phyloP scores from a whole-genome alignment of 2,797 vertebrate species.

The Perodicticus potto region DNA sequence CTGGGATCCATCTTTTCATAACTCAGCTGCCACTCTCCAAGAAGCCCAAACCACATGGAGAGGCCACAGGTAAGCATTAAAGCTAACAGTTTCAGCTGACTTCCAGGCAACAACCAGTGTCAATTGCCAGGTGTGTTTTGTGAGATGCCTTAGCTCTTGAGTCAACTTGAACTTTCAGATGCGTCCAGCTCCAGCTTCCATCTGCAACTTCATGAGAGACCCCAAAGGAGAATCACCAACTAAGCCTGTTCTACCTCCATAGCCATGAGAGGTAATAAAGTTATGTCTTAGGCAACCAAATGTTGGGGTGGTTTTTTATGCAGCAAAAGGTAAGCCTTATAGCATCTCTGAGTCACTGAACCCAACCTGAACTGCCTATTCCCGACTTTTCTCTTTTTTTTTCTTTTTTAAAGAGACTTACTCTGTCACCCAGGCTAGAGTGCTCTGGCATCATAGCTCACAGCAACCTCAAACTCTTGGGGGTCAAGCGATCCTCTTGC shows the following conservation, averaged over 20 bases:
- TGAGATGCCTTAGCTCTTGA: background rate
- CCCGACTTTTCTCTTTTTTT: background rate
- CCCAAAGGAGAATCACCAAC: background rate
- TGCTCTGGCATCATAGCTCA: no score
- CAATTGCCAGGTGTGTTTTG: background rate
- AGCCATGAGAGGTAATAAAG: background rate
- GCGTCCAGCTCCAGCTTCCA: background rate
- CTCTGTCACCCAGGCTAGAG: no score
- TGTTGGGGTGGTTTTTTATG: background rate
- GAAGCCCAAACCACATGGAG: background rate
- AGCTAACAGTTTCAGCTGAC: background rate
- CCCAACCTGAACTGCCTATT: background rate
- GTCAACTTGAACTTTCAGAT: background rate
- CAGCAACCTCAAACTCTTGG: no score
- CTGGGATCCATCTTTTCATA: background rate
- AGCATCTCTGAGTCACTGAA: background rate
- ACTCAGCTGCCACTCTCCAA: background rate
- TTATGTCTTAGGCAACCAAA: background rate
- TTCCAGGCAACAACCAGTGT: background rate
- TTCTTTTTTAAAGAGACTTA: no score
- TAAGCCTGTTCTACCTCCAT: background rate
- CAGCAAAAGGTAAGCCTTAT: background rate
- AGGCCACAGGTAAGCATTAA: background rate
- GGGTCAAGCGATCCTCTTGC: no score
- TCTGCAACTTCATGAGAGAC: background rate